These are phyloP conservation scores for Sciaenops ocellatus DNA, from an alignment of 2,797 vertebrate genomes.

Conservation along the genomic window DNA sequence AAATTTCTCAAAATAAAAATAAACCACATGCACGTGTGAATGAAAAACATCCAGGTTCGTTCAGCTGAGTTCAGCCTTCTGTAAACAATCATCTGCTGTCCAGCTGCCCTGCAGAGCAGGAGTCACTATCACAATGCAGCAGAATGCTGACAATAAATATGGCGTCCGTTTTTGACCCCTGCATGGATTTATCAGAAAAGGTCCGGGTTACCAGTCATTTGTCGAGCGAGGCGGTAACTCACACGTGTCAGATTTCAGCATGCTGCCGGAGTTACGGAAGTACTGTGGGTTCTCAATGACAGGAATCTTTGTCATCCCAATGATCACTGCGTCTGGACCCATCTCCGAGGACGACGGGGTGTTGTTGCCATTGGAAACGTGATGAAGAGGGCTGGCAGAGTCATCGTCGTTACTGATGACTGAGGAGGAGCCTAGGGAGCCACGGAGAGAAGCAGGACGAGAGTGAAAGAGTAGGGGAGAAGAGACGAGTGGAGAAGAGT, in stretches of 20 bases:
- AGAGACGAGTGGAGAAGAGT: not conserved
- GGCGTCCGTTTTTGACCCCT: conserved; percentile 49
- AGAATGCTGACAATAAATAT: conserved; percentile 68
- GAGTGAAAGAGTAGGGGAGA: not conserved
- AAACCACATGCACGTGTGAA: not conserved
- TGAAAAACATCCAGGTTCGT: not conserved
- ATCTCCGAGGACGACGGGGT: conserved; percentile 98
- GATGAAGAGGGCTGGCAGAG: conserved; percentile 98
- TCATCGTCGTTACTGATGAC: conserved; percentile 99
- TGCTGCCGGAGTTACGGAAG: conserved; percentile 95
- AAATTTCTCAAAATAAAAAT: no score
- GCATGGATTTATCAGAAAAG: conserved; percentile 81
- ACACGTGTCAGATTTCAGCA: conserved; percentile 98
- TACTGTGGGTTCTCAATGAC: conserved; percentile 99
- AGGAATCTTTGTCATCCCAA: conserved; percentile 99
- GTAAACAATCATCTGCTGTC: conserved; percentile 24
- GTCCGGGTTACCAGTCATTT: conserved; percentile 61
- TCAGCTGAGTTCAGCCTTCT: conserved; percentile 11
- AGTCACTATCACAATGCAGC: conserved; percentile 62
- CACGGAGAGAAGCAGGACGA: conserved; percentile 22
- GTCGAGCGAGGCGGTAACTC: conserved; percentile 85
- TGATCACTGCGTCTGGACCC: conserved; percentile 97
- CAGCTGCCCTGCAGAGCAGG: conserved; percentile 32
- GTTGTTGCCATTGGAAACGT: conserved; percentile 99
- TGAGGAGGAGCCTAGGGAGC: conserved; percentile 93